Conservation (phyloP, 2,797 vertebrate species). For the Gadopsis marmoratus region DNA sequence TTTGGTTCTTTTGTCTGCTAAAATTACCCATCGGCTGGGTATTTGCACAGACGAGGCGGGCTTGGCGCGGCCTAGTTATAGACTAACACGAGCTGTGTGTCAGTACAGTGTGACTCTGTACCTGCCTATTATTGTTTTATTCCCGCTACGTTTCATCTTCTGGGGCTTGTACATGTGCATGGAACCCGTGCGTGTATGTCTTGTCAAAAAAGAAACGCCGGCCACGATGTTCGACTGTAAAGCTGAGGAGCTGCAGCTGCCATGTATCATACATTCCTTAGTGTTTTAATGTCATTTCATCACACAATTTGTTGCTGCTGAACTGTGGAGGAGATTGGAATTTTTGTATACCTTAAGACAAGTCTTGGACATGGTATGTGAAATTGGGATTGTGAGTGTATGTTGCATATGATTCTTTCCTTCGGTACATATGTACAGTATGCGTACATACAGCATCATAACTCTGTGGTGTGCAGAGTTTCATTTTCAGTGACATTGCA, state of each 20-base stretch:
- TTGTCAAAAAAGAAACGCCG: constrained; percentile 7
- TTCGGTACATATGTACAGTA: constrained; percentile 24
- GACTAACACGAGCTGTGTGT: constrained; percentile 27
- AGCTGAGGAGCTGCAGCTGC: constrained; percentile 1
- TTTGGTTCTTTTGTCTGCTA: constrained; percentile 66
- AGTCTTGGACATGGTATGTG: constrained; percentile 4
- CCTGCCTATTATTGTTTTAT: constrained; percentile 52
- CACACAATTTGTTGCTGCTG: constrained; percentile 7
- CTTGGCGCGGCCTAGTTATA: constrained; percentile 38
- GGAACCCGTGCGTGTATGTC: not conserved
- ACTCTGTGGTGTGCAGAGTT: not conserved
- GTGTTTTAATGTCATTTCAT: constrained; percentile 26
- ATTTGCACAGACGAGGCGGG: constrained; percentile 2
- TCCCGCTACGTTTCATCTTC: constrained; percentile 25
- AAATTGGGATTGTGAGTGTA: constrained; percentile 23
- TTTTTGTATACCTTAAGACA: constrained; percentile 19
- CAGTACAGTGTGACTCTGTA: constrained; percentile 33
- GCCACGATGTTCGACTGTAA: not conserved
- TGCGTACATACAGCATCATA: constrained; percentile 16
- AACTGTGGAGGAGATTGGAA: constrained; percentile 12
- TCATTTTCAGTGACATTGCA: constrained; percentile 38
- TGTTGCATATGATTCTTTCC: constrained; percentile 16
- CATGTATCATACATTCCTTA: constrained; percentile 14
- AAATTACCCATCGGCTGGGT: constrained; percentile 62
- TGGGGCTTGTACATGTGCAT: not conserved